Conservation (phyloP, 2,113 vertebrate species). For the Pedionomus torquatus region DNA sequence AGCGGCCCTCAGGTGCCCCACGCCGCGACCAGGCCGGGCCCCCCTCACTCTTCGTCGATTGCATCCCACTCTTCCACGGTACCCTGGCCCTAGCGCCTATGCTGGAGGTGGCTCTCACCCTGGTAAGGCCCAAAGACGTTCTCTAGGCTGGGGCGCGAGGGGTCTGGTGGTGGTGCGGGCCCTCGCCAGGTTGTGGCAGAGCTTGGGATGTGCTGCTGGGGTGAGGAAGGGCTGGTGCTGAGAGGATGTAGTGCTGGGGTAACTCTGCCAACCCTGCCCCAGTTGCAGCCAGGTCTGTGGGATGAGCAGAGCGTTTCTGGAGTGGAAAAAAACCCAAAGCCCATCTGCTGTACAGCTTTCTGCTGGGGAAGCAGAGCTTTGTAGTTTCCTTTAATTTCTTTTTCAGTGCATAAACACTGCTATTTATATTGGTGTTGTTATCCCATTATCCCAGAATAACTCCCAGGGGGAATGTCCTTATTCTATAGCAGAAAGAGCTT, state of each 20-base stretch:
- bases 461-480: not conserved
- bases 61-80: slow-evolving; percentile 93
- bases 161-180: not conserved
- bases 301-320: not conserved
- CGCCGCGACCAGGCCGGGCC: slow-evolving; percentile 74
- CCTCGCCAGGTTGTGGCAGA: not conserved
- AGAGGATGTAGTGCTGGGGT: too few relatives aligned
- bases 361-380: not conserved
- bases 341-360: rapidly evolving
- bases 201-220: not conserved
- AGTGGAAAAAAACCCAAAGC: rapidly evolving
- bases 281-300: not conserved
- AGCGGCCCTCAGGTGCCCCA: slow-evolving; percentile 75
- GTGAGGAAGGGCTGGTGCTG: not conserved
- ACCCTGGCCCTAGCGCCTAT: slow-evolving; percentile 92
- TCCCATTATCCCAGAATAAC: not conserved
- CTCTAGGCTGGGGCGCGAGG: rapidly evolving
- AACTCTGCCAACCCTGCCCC: not conserved
- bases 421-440: not conserved
- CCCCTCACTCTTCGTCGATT: slow-evolving; percentile 89
- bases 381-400: not conserved
- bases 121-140: slow-evolving; percentile 78
- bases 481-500: not conserved
- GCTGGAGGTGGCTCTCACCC: slow-evolving; percentile 91
- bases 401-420: too few relatives aligned